Evolutionary conservation across 1,140 invertebrate species (phyloP).

Genomic region (Colletes gigas): DNA sequence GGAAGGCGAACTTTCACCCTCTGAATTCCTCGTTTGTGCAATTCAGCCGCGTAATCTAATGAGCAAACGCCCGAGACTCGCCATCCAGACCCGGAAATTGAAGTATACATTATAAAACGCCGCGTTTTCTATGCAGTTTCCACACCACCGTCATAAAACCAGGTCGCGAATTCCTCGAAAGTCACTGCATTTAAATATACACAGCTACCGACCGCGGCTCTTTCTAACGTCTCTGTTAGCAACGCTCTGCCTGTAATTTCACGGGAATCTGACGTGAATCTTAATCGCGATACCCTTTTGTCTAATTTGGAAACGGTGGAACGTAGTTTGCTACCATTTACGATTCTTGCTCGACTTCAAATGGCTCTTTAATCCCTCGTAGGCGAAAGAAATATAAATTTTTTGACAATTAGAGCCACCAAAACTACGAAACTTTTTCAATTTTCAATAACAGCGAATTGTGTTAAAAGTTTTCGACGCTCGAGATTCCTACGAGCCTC

Average conservation of each 20-base stretch:
- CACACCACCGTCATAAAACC: conserved; percentile 32
- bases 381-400: too few relatives aligned
- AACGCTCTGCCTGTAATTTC: not conserved
- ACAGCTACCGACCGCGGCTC: not conserved
- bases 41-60: conserved; percentile 64
- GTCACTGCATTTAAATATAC: conserved; percentile 30
- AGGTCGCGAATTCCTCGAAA: conserved; percentile 58
- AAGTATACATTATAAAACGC: conserved; percentile 67
- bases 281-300: not conserved
- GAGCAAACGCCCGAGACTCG: conserved; percentile 56
- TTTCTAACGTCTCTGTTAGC: not conserved
- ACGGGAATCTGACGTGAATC: not conserved
- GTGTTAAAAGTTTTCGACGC: too few relatives aligned
- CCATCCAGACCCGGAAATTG: conserved; percentile 71
- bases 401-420: too few relatives aligned
- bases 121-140: conserved; percentile 40
- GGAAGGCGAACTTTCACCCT: conserved; percentile 41
- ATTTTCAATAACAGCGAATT: too few relatives aligned
- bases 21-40: conserved; percentile 60
- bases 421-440: too few relatives aligned
- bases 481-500: too few relatives aligned
- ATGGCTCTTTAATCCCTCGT: not conserved
- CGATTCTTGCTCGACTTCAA: not conserved
- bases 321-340: not conserved
- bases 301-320: too few relatives aligned